Percentiles rank a stretch among this genome's conserved stretches.
phyloP scores from a whole-genome alignment of 2,888 invertebrate genomes.

The Cerceris ruficornis region DNA sequence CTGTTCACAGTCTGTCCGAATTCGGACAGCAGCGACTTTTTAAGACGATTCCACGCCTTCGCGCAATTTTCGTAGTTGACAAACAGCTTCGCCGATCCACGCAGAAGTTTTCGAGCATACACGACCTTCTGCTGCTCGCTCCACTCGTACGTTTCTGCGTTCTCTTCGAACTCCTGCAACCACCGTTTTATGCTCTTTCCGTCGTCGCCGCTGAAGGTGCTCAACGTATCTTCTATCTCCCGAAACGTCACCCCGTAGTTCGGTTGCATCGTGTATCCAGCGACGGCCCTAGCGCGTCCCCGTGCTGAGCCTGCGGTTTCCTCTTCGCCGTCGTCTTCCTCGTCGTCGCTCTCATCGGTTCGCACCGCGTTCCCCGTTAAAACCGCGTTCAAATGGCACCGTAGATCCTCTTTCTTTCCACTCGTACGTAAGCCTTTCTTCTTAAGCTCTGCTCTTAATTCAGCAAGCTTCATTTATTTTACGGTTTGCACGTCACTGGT shows the following conservation, averaged over 20 bases:
- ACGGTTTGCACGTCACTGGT: background rate
- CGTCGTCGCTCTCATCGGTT: too few species aligned
- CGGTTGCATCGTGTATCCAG: too few species aligned
- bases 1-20: slow-evolving; percentile 21
- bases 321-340: slow-evolving; percentile 3
- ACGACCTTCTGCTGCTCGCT: slow-evolving; percentile 20
- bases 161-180: slow-evolving; percentile 24
- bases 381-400: background rate
- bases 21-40: slow-evolving; percentile 10
- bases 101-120: slow-evolving; percentile 26
- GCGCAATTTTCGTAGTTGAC: too few species aligned
- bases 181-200: slow-evolving; percentile 12
- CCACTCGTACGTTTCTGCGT: slow-evolving; percentile 25
- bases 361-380: background rate
- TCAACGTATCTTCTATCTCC: too few species aligned
- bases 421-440: background rate
- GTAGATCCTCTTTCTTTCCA: background rate
- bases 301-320: too few species aligned
- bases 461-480: background rate
- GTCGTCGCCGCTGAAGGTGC: slow-evolving; percentile 31
- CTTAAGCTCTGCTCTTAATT: slow-evolving; percentile 1
- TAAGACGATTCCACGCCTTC: too few species aligned
- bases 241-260: slow-evolving; percentile 11
- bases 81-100: too few species aligned
- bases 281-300: too few species aligned